These are phyloP conservation scores for Halcyon chelicuti DNA, from an alignment of 2,797 vertebrate genomes.

Conservation along the genomic window DNA sequence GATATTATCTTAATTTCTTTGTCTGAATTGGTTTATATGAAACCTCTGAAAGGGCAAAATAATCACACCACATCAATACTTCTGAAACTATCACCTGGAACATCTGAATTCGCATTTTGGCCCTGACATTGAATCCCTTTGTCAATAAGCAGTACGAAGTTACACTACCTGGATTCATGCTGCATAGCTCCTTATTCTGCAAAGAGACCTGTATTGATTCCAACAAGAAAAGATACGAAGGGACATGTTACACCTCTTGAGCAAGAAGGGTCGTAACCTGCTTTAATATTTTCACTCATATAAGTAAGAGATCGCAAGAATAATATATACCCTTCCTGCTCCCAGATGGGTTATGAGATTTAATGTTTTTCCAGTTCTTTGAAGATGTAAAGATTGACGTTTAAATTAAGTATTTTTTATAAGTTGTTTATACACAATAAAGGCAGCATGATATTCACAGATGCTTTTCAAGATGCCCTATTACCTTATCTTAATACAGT, in stretches of 20 bases:
- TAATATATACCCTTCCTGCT: background rate
- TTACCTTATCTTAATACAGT: background rate
- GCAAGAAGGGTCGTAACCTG: background rate
- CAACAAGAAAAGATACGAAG: background rate
- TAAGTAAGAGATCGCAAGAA: background rate
- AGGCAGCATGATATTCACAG: background rate
- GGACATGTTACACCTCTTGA: background rate
- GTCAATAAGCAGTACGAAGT: background rate
- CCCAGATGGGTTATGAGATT: background rate
- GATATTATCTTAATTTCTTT: background rate
- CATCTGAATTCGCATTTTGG: background rate
- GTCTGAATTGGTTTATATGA: background rate
- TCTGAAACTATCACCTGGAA: background rate
- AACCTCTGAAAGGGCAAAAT: background rate
- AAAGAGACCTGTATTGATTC: background rate
- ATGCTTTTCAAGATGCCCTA: background rate
- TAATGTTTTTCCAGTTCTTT: constrained; percentile 5
- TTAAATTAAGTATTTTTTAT: background rate
- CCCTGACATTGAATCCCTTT: background rate
- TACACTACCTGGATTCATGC: background rate
- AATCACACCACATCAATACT: background rate
- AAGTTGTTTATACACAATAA: background rate
- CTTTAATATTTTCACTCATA: background rate
- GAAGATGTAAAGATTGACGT: background rate
- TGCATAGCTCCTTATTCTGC: background rate